Base-by-base conservation (phyloP, 1,140 invertebrate species). In the Nautilus pompilius region DNA sequence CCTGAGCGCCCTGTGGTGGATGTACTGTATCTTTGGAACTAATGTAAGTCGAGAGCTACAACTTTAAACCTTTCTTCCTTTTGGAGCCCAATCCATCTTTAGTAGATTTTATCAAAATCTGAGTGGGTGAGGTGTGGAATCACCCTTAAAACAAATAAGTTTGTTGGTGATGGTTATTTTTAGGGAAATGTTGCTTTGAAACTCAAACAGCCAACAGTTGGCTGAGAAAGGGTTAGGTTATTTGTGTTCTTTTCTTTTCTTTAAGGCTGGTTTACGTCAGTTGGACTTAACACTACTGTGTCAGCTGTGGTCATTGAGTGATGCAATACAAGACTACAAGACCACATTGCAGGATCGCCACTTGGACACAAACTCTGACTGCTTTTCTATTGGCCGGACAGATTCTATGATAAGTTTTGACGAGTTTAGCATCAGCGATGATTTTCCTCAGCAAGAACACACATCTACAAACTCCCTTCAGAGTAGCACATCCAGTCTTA, bases 261-360 rank as follows among this genome's bases (percentile, higher is more conserved):
- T 88, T 55, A 85, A 93, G 91, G 91, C 90, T 69, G 90, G 90
- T 66, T 84, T 94, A 1, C 85, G 93, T 13, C 91, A 94, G 75
- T 73, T 93, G 77, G 92, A 94, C 77, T 84, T 94, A 30, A 92
- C 91, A 0, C 81, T 94, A 28, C 83, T 95, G 2, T 93, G 91
- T 2, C 92, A 94, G 80, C 83, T 95, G 60, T 93, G 91, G 91
- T 89, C 91, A 0, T 82, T 95, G 5, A 93, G 93, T 77, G 91
- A 94, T 79, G 90, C 91, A 1, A 93, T 94, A 76, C 91, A 93
- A 71, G 91, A 93, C 61, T 93, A 93, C 82, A 87, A 92, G 17
- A 86, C 87, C 56, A 85, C 90, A 22, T 78, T 90, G 33, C 88
- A 90, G 72, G 89, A 89, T 34, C 87, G 89, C 66, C 87, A 87